Evolutionary conservation across 2,888 invertebrate genomes (phyloP).

Genomic region (Seira musarum): DNA sequence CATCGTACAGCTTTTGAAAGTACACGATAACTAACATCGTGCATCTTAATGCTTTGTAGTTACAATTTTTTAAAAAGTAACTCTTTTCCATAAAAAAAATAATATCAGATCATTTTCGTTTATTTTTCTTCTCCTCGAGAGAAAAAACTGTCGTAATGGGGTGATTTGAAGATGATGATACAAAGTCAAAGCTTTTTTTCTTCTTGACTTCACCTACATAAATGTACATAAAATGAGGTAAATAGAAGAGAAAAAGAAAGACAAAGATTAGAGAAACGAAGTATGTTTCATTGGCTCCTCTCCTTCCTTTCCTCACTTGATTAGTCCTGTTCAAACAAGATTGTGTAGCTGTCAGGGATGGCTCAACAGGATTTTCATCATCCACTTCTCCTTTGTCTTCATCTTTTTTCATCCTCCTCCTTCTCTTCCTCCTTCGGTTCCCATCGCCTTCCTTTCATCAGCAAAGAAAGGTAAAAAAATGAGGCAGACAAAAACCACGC

Average conservation of each 20-base stretch:
- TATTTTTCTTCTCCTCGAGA: background rate
- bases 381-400: conserved; percentile 27
- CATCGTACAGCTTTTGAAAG: background rate
- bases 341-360: conserved; percentile 62
- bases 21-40: background rate
- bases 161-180: background rate
- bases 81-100: background rate
- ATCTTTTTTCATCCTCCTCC: background rate
- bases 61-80: too few relatives aligned
- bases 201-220: background rate
- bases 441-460: background rate
- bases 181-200: background rate
- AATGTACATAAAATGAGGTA: background rate
- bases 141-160: background rate
- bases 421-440: conserved; percentile 4
- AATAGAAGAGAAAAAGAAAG: background rate
- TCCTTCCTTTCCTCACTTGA: conserved; percentile 47
- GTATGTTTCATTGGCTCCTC: background rate
- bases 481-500: conserved; percentile 20
- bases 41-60: background rate
- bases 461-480: background rate
- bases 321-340: conserved; percentile 63
- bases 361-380: conserved; percentile 62
- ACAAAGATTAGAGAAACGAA: background rate
- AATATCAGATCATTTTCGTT: background rate